Base-by-base conservation (phyloP, 2,797 vertebrate species). In the Sebastes iracundus region DNA sequence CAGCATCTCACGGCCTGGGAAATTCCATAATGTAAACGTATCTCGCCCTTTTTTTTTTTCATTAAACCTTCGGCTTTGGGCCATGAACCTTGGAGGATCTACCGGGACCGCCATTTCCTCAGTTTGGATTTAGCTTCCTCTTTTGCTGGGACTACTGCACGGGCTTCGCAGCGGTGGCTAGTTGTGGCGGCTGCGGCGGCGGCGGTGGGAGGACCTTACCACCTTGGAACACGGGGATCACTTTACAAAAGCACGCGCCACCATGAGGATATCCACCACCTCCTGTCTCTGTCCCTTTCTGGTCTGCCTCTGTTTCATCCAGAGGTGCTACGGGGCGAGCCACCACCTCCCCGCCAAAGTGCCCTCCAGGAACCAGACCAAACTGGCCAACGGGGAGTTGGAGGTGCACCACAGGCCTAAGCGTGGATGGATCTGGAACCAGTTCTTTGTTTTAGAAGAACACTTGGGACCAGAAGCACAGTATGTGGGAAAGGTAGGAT, bases 361-460 rank as follows among this genome's bases (percentile, higher is more conserved):
- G 83, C 94, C 87, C 73, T 95, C 94, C 82, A 97, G 94, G 94
- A 99, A 99, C 90, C 97, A 97, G 95, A 99, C 97, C 85, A 97
- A 95, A 90, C 94, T 97, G 80, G 73, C 92, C 71, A 97, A 97
- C 60, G 97, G 96, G 0, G 97, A 99, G 94, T 97, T 97, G 5
- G 98, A 99, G 95, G 97, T 99, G 38, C 98, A 99, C 93, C 98
- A 99, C 94, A 96, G 98, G 84, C 98, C 98, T 18, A 99, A 99
- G 91, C 96, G 98, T 6, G 98, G 98, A 94, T 99, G 98, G 98
- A 99, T 99, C 89, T 99, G 98, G 98, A 99, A 99, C 94, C 98
- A 99, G 95, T 99, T 99, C 97, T 99, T 99, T 96, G 98, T 99
- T 97, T 97, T 99, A 97, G 98, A 99, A 97, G 98, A 99, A 94